These are phyloP conservation scores for Ophiothrix spiculata DNA, from an alignment of 35 echinoderm and acorn worm species.

Conservation along the genomic window DNA sequence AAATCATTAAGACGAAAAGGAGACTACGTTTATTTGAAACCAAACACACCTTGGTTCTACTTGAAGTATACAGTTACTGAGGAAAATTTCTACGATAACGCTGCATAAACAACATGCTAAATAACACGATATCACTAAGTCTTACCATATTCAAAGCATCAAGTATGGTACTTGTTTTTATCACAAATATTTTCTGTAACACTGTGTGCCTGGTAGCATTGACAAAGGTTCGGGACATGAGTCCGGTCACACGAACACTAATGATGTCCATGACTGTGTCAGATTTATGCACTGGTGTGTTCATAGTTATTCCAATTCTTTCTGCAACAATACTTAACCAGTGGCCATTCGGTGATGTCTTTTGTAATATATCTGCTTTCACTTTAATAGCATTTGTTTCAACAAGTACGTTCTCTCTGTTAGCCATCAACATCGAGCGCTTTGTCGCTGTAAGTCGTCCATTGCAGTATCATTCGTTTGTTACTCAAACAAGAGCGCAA, in stretches of 20 bases:
- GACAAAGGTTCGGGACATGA: not conserved
- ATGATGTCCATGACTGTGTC: not conserved
- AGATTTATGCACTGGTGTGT: not conserved
- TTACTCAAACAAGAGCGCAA: not conserved
- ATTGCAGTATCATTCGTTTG: not conserved
- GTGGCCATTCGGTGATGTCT: slow-evolving; percentile 11
- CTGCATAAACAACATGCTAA: too few species aligned
- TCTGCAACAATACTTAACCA: too few species aligned
- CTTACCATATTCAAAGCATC: too few species aligned
- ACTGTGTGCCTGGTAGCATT: not conserved
- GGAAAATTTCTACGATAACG: too few species aligned
- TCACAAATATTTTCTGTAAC: too few species aligned
- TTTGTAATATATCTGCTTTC: not conserved
- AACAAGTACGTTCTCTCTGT: not conserved
- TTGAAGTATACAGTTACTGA: too few species aligned
- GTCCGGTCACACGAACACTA: not conserved
- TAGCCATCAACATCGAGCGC: not conserved
- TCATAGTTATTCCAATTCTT: not conserved
- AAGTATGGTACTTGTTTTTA: too few species aligned
- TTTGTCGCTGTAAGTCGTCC: not conserved
- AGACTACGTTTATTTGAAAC: too few species aligned
- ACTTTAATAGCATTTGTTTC: not conserved
- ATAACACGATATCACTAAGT: too few species aligned
- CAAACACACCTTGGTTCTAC: too few species aligned
- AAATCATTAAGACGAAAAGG: too few species aligned